Evolutionary conservation across 2,113 vertebrate species (phyloP).

Genomic region (Atrichornis clamosus): DNA sequence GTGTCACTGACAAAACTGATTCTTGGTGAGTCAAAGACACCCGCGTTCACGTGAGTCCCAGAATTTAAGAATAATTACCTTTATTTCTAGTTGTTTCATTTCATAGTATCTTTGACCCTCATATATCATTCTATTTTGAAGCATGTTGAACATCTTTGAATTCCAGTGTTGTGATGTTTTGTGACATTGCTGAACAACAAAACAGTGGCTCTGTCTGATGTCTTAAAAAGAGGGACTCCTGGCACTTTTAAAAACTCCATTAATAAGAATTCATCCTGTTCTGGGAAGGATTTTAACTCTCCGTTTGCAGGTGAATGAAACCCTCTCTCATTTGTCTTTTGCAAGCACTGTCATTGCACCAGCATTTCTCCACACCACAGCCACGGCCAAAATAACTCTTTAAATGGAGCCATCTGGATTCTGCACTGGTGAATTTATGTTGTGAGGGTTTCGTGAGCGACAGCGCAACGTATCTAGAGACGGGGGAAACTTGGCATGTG

Average conservation of each 20-base stretch:
- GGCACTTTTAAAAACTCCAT: not conserved
- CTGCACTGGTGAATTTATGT: rapidly evolving
- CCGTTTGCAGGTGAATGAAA: not conserved
- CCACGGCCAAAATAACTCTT: not conserved
- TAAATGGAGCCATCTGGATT: not conserved
- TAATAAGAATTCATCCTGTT: not conserved
- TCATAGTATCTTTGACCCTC: not conserved
- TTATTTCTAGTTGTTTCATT: not conserved
- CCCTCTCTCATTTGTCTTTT: not conserved
- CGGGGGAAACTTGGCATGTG: not conserved
- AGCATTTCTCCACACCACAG: not conserved
- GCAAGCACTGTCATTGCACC: not conserved
- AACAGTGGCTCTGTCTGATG: not conserved
- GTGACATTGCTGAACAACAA: not conserved
- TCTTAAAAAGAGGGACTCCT: not conserved
- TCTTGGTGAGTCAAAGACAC: not conserved
- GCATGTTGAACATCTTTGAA: not conserved
- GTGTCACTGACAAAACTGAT: not conserved
- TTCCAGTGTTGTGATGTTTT: not conserved
- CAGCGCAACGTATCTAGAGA: not conserved
- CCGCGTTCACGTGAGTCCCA: rapidly evolving
- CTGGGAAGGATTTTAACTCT: not conserved
- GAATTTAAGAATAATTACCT: not conserved
- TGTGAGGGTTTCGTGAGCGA: not conserved
- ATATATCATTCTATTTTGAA: not conserved